These are phyloP conservation scores for Meda fulgida DNA, from an alignment of 2,797 vertebrate genomes.

Conservation along the genomic window DNA sequence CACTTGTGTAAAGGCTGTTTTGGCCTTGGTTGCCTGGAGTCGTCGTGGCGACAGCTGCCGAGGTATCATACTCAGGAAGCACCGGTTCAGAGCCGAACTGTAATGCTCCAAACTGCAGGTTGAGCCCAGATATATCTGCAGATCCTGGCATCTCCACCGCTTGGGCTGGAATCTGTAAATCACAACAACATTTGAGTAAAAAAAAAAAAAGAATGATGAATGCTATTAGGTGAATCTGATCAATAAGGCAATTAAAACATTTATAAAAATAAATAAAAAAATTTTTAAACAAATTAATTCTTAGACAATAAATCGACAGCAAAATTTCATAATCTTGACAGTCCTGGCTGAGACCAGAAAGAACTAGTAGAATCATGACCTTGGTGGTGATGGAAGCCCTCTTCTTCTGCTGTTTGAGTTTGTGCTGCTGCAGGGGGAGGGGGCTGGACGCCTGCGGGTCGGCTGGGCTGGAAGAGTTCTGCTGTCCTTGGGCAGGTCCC, in stretches of 20 bases:
- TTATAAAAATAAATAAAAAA: neutral
- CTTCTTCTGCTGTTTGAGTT: slow-evolving; percentile 96
- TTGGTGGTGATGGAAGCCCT: slow-evolving; percentile 92
- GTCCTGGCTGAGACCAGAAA: neutral
- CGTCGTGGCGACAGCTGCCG: slow-evolving; percentile 77
- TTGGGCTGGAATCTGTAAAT: slow-evolving; percentile 89
- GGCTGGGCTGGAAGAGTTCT: slow-evolving; percentile 89
- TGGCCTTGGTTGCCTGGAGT: slow-evolving; percentile 83
- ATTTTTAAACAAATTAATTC: neutral
- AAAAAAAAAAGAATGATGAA: neutral
- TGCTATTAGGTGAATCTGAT: neutral
- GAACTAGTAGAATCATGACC: slow-evolving; percentile 66
- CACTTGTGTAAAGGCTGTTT: slow-evolving; percentile 91
- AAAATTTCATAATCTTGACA: neutral
- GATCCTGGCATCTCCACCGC: slow-evolving; percentile 98
- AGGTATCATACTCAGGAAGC: slow-evolving; percentile 88
- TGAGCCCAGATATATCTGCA: slow-evolving; percentile 92
- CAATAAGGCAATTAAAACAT: no score
- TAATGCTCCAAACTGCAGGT: slow-evolving; percentile 95
- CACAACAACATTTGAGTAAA: neutral
- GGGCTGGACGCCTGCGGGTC: slow-evolving; percentile 94
- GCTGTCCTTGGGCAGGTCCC: slow-evolving; percentile 82
- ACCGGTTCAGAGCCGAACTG: slow-evolving; percentile 97
- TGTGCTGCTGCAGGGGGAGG: slow-evolving; percentile 95
- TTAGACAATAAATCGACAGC: neutral